A percentile compares a stretch with the other conserved stretches of the same genome.
phyloP scores from a whole-genome alignment of 2,888 invertebrate species.

The Lasioglossum figueresi region DNA sequence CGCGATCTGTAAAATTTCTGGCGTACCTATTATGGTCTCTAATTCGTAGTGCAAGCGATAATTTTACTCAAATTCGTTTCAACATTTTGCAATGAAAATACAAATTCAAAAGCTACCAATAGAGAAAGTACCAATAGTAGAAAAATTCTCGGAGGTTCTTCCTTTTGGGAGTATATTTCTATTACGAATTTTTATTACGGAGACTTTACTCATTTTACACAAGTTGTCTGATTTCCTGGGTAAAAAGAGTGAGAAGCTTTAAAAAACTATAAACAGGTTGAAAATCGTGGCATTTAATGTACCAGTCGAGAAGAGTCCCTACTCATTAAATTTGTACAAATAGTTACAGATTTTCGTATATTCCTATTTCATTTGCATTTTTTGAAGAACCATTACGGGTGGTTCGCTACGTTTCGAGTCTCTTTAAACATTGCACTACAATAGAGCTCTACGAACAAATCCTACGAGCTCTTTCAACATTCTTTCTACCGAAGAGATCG shows the following conservation, averaged over 20 bases:
- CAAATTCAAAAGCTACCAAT: no score
- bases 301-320: neutral
- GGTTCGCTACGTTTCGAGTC: neutral
- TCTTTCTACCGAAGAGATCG: neutral
- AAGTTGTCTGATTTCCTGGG: no score
- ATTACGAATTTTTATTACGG: no score
- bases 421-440: neutral
- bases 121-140: neutral
- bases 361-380: neutral
- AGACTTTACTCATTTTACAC: no score
- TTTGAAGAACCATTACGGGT: no score
- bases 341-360: neutral
- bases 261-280: neutral
- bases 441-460: neutral
- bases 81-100: no score
- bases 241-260: no score
- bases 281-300: neutral
- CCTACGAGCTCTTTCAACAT: neutral
- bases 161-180: neutral
- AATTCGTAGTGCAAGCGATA: neutral
- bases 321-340: neutral
- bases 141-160: neutral
- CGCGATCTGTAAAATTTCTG: neutral
- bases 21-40: neutral
- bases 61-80: no score